phyloP scores from a whole-genome alignment of 2,888 invertebrate genomes.

The Endotricha flammealis region DNA sequence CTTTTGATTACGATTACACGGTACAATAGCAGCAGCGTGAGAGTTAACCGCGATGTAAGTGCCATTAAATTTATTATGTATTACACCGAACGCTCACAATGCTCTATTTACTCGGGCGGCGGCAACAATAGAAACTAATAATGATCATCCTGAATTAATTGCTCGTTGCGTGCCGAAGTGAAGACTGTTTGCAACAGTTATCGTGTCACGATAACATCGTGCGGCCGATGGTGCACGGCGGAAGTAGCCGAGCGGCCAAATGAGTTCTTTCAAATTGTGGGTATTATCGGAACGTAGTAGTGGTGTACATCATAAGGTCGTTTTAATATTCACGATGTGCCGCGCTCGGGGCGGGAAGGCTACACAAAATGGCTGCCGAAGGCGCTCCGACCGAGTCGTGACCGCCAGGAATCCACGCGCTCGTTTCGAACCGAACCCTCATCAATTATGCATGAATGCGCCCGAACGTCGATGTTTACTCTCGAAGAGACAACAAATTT shows the following conservation, averaged over 20 bases:
- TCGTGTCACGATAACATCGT: constrained; percentile 52
- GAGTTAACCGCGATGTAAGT: constrained; percentile 57
- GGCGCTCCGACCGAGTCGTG: constrained; percentile 65
- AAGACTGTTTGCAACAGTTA: constrained; percentile 48
- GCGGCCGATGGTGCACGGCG: constrained; percentile 43
- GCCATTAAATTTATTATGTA: constrained; percentile 60
- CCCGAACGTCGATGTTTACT: constrained; percentile 72
- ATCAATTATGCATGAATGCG: constrained; percentile 78
- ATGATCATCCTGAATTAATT: constrained; percentile 65
- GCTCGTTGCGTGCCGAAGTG: constrained; percentile 49
- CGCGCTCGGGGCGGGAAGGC: constrained; percentile 57
- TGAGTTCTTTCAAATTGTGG: constrained; percentile 35
- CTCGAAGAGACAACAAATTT: constrained; percentile 73
- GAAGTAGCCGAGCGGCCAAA: constrained; percentile 40
- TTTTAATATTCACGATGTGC: constrained; percentile 65
- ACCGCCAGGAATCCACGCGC: constrained; percentile 72
- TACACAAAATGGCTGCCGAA: constrained; percentile 74
- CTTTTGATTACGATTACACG: constrained; percentile 62
- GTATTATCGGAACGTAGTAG: constrained; percentile 36
- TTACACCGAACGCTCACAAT: constrained; percentile 55
- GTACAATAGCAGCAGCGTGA: constrained; percentile 64
- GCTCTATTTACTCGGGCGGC: constrained; percentile 64
- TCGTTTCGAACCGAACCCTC: constrained; percentile 67
- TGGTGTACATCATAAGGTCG: constrained; percentile 47
- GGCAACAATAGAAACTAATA: constrained; percentile 71